Percentiles rank a stretch among this genome's conserved stretches.
phyloP scores from a whole-genome alignment of 2,888 invertebrate genomes.

The Lapara coniferarum region DNA sequence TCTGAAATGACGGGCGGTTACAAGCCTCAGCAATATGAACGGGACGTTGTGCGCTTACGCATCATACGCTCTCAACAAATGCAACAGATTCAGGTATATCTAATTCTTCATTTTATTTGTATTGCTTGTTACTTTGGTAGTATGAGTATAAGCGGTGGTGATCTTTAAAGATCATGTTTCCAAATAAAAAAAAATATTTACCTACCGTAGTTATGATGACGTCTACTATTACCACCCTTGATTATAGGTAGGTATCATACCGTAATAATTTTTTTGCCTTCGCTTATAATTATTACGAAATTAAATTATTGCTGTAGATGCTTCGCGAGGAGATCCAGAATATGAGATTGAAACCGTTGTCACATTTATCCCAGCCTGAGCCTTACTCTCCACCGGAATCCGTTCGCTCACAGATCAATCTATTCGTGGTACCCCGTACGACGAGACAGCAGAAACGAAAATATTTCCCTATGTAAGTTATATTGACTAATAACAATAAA shows the following conservation, averaged over 20 bases:
- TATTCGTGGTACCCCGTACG: slow-evolving; percentile 52
- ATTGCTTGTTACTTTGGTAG: neutral
- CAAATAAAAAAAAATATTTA: too few relatives aligned
- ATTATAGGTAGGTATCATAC: too few relatives aligned
- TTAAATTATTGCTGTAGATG: slow-evolving; percentile 45
- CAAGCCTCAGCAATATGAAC: slow-evolving; percentile 60
- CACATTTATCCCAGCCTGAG: slow-evolving; percentile 39
- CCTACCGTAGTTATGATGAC: too few relatives aligned
- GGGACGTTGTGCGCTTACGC: slow-evolving; percentile 73
- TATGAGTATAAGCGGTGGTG: too few relatives aligned
- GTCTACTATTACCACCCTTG: too few relatives aligned
- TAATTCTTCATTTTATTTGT: neutral
- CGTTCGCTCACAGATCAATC: slow-evolving; percentile 54
- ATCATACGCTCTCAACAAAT: slow-evolving; percentile 73
- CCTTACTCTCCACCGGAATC: slow-evolving; percentile 36
- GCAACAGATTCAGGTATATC: slow-evolving; percentile 76
- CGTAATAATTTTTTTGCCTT: neutral
- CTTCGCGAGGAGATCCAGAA: slow-evolving; percentile 63
- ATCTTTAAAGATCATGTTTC: too few relatives aligned
- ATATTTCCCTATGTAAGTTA: slow-evolving; percentile 72
- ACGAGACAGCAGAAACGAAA: slow-evolving; percentile 45
- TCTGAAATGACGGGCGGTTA: slow-evolving; percentile 63
- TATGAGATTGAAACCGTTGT: slow-evolving; percentile 67
- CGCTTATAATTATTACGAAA: neutral
- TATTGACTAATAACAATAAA: neutral